Conservation (phyloP, 2,797 vertebrate genomes). For the Acanthornis magna region DNA sequence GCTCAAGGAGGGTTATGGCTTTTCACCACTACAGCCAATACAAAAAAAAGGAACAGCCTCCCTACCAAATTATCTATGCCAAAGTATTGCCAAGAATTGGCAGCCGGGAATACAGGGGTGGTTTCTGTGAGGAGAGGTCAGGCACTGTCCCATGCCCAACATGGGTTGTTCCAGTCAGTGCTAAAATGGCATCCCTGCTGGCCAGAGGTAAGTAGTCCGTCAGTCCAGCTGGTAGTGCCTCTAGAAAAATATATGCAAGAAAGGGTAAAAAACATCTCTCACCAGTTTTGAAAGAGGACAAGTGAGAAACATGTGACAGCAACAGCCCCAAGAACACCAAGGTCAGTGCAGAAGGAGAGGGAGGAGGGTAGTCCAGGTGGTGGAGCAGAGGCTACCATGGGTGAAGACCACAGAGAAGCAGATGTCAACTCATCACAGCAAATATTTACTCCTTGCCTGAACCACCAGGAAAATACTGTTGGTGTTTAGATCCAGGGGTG, state of each 20-base stretch:
- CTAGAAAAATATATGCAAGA: background rate
- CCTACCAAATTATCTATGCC: background rate
- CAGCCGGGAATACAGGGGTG: background rate
- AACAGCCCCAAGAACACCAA: background rate
- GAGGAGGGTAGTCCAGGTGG: background rate
- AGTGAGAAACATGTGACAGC: background rate
- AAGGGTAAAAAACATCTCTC: background rate
- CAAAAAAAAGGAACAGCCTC: background rate
- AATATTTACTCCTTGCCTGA: background rate
- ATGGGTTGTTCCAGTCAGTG: background rate
- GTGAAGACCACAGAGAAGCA: background rate
- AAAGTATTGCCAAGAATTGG: background rate
- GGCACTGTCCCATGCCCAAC: background rate
- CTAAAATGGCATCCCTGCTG: accelerated
- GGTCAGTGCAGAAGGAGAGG: background rate
- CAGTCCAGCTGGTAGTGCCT: background rate
- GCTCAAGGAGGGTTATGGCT: accelerated
- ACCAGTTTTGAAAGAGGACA: background rate
- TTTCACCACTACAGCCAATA: accelerated
- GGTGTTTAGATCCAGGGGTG: background rate
- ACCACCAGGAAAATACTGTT: background rate
- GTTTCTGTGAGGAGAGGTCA: background rate
- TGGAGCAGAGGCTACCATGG: background rate
- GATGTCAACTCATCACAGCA: background rate
- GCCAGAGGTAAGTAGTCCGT: background rate